Evolutionary conservation across 1,140 invertebrate genomes (phyloP).

Genomic region (Apis florea): DNA sequence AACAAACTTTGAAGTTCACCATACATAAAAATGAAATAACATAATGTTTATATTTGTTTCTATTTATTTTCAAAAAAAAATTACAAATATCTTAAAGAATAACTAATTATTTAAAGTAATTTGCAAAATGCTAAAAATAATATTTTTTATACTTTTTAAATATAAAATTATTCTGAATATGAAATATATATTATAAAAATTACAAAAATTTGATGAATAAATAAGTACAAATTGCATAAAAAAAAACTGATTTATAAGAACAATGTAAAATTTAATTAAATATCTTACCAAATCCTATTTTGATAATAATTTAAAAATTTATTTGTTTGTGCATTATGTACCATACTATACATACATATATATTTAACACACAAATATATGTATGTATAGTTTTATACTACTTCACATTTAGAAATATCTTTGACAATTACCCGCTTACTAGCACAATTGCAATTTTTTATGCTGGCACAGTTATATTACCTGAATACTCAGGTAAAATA

Average conservation of each 20-base stretch:
- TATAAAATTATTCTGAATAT: not conserved
- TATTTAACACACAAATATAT: conserved; percentile 6
- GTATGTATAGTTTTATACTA: conserved; percentile 53
- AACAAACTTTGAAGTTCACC: not conserved
- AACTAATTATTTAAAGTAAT: not conserved
- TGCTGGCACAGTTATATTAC: conserved; percentile 39
- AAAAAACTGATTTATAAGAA: not conserved
- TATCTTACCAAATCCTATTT: not conserved
- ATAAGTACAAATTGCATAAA: conserved; percentile 28
- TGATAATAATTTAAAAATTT: conserved; percentile 9
- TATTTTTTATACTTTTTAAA: conserved; percentile 3
- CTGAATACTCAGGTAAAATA: conserved; percentile 27
- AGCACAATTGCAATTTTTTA: conserved; percentile 27
- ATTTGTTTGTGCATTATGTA: conserved; percentile 32
- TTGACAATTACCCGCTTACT: conserved; percentile 25
- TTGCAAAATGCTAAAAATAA: not conserved
- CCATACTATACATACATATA: conserved; percentile 24
- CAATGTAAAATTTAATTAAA: not conserved
- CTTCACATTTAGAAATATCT: conserved; percentile 58
- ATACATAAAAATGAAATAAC: conserved; percentile 6
- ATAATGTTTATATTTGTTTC: conserved; percentile 10
- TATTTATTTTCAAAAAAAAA: conserved; percentile 15
- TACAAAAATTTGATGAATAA: conserved; percentile 3
- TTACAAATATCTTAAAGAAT: conserved; percentile 22
- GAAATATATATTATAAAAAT: not conserved